Conservation (phyloP, 2,888 invertebrate genomes). For the Coecobrya sp. region DNA sequence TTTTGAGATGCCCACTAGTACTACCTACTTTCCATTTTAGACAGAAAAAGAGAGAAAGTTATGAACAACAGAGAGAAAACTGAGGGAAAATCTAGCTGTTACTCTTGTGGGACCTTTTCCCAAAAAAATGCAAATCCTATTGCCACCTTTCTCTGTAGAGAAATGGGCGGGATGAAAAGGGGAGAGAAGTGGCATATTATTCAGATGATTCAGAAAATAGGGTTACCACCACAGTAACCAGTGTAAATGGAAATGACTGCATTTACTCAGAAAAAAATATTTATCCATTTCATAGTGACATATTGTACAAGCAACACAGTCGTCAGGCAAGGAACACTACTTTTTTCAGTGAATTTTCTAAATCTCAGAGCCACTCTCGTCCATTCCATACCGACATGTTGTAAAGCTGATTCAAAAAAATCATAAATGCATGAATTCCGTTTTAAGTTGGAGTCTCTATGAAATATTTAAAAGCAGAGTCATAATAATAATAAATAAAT, state of each 20-base stretch:
- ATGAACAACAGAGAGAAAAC: not conserved
- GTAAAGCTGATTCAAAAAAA: not conserved
- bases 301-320: not conserved
- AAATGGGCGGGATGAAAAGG: not conserved
- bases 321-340: too few species aligned
- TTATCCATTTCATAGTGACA: not conserved
- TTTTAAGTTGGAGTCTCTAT: not conserved
- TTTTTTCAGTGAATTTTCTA: not conserved
- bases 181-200: constrained; percentile 5
- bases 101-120: not conserved
- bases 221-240: not conserved
- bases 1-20: too few species aligned
- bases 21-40: too few species aligned
- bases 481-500: not conserved
- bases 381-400: not conserved
- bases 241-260: constrained; percentile 27
- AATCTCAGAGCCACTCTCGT: not conserved
- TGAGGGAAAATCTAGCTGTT: not conserved
- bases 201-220: constrained; percentile 48
- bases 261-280: not conserved
- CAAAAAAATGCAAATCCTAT: constrained; percentile 66
- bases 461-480: not conserved
- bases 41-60: constrained; percentile 22
- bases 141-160: constrained; percentile 49
- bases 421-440: constrained; percentile 23